Base-by-base conservation (phyloP, 2,797 vertebrate species). In the Petrocephalus schoutedeni region DNA sequence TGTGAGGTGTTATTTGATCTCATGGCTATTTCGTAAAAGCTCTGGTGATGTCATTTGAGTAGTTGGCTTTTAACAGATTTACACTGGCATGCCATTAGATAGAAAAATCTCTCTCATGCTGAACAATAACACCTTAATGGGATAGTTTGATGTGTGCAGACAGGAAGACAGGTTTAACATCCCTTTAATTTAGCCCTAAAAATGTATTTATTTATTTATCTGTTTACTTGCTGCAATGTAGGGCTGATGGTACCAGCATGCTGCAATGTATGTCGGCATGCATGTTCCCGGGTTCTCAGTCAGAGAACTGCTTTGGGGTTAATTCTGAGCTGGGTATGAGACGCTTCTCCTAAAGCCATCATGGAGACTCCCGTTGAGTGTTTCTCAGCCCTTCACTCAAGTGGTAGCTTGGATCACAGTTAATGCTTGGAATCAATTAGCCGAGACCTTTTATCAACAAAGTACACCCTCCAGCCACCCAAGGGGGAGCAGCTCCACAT, bases 361-460 rank as follows among this genome's bases (percentile, higher is more conserved):
- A 54, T 28, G 21, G 28, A 57, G 49, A 87, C 8, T 32, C 5
- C 49, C 28, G 83, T 74, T 19, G 32, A 87, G 23, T 19, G 32
- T 54, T 86, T 89, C 58, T 86, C 45, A 87, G 28, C 21, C 41
- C 49, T 87, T 86, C 19, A 41, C 74, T 87, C 36, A 87, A 87
- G 86, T 87, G 32, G 51, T n/a, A 49, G n/a, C 49, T 57, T 16
- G 67, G 36, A 71, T 41, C 85, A 80, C 56, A 23, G 53, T 82
- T 54, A 67, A 57, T 86, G 53, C 51, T 58, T 49, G 8, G 14
- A 23, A 86, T 64, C 57, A 89, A 77, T 87, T 87, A 87, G 49
- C 86, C 51, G 14, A 74, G 5, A 86, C 41, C 56, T 54, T 86
- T 86, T 49, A 54, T 14, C 56, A 77, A 41, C 45, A 53, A 82